phyloP scores from a whole-genome alignment of 2,113 vertebrate species.

The Microcebus murinus region DNA sequence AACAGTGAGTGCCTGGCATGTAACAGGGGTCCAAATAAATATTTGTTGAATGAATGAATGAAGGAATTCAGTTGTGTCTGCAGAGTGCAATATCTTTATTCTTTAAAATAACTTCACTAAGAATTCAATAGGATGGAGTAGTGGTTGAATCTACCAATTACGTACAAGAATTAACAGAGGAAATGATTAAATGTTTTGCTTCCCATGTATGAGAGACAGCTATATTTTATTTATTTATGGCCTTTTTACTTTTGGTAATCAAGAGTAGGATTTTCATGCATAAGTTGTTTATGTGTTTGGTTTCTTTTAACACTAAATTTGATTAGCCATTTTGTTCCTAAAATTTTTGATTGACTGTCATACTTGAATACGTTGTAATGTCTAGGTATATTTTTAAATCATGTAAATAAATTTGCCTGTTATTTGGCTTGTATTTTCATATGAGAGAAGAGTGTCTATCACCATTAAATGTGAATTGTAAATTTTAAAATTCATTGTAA shows the following conservation, averaged over 20 bases:
- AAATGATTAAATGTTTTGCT: not conserved
- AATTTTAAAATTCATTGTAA: conserved; percentile 19
- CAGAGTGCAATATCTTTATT: not conserved
- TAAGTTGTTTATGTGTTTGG: not conserved
- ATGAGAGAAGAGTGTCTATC: conserved; percentile 20
- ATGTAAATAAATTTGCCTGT: conserved; percentile 29
- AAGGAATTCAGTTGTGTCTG: not conserved
- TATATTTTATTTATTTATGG: conserved; percentile 43
- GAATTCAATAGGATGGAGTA: not conserved
- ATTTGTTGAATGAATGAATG: not conserved
- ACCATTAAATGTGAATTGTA: not conserved
- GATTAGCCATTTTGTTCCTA: not conserved
- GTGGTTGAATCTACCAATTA: not conserved
- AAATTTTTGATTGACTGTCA: conserved; percentile 9
- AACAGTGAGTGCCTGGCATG: not conserved
- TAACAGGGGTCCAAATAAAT: not conserved
- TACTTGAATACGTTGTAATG: not conserved
- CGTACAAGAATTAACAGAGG: not conserved
- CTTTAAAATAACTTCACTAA: conserved; percentile 9
- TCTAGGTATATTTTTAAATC: not conserved
- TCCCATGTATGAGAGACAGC: not conserved
- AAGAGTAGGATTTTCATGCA: not conserved
- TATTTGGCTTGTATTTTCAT: not conserved
- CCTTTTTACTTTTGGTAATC: conserved; percentile 13
- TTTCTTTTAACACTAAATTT: not conserved